These are phyloP conservation scores for Etheostoma nigrum DNA, from an alignment of 2,797 vertebrate genomes.

Conservation along the genomic window DNA sequence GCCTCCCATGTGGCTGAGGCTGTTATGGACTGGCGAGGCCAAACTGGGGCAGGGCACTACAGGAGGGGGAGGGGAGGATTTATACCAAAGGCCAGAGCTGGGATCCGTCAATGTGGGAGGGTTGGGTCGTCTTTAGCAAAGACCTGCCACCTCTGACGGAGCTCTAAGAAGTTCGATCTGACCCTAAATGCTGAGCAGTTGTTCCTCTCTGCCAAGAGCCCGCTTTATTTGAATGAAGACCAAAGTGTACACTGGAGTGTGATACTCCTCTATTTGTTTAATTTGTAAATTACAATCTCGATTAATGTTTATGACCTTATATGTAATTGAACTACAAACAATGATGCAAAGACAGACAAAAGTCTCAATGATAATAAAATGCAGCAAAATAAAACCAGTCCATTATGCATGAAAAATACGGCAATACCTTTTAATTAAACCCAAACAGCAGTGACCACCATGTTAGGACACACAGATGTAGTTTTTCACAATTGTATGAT, in stretches of 20 bases:
- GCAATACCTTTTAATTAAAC: slow-evolving; percentile 66
- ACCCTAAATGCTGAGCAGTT: slow-evolving; percentile 76
- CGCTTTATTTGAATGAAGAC: slow-evolving; percentile 50
- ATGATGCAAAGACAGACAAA: not conserved
- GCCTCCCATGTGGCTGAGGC: slow-evolving; percentile 79
- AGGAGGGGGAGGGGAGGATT: slow-evolving; percentile 54
- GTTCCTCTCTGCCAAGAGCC: slow-evolving; percentile 68
- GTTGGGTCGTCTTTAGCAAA: slow-evolving; percentile 69
- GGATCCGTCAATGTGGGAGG: slow-evolving; percentile 78
- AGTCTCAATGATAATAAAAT: slow-evolving; percentile 1
- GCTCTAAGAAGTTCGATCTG: slow-evolving; percentile 79
- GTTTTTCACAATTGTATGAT: slow-evolving; percentile 83
- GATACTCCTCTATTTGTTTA: not conserved
- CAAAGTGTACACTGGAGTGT: slow-evolving; percentile 7
- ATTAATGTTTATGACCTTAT: not conserved
- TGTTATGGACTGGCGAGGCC: slow-evolving; percentile 74
- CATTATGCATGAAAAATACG: slow-evolving; percentile 29
- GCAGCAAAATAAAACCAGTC: slow-evolving; percentile 10
- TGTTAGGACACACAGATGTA: slow-evolving; percentile 60
- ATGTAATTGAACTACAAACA: not conserved
- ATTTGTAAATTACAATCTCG: slow-evolving; percentile 11
- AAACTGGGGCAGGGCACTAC: slow-evolving; percentile 61
- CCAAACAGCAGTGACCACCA: slow-evolving; percentile 38
- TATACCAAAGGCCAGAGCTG: slow-evolving; percentile 66
- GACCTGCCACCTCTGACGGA: slow-evolving; percentile 80